Base-by-base conservation (phyloP, 2,797 vertebrate genomes). In the Coccyzus lansbergi region DNA sequence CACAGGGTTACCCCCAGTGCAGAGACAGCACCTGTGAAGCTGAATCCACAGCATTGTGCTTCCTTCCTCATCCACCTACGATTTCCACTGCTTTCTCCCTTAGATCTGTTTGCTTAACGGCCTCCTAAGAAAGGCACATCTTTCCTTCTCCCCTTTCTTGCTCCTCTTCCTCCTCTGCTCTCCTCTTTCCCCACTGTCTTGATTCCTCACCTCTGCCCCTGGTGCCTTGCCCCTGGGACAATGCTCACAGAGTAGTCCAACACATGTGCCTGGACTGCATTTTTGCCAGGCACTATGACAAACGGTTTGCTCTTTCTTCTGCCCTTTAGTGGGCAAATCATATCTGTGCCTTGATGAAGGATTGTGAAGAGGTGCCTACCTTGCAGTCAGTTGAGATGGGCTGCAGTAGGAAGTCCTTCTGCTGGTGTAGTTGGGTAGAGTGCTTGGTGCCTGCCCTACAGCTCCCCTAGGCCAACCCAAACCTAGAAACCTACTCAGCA, bases 261-360 rank as follows among this genome's bases (percentile, higher is more conserved):
- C 17, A 1, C 0, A 0, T 4, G 31, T 31, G 34, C 19, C 13
- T 2, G 1, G n/a, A 1, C 9, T 4, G 28, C 4, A 1, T 21
- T 59, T 76, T 16, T 7, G 0, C 38, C 7, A 0, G 18, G 34
- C 22, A 3, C 64, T 38, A 1, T 3, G 2, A 55, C 22, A 21
- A 20, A 38, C 0, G 7, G 8, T 40, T 28, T 62, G 49, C 29
- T 65, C 21, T 25, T 51, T 44, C 67, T 53, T 9, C 42, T 75
- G 49, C 46, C 34, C 48, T 31, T 83, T 12, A 24, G 33, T 38
- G 34, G 67, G 53, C 17, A 40, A 46, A 26, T 14, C 7, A 14
- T 46, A 55, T 18, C 69, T 26, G 36, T 83, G 20, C 33, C 69
- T 63, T 1, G 0, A 1, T 10, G 40, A 16, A 51, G 9, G 24